Evolutionary conservation across 2,797 vertebrate genomes (phyloP), one percentile per base, ranked within the genome.

Genomic region (Trematomus bernacchii): DNA sequence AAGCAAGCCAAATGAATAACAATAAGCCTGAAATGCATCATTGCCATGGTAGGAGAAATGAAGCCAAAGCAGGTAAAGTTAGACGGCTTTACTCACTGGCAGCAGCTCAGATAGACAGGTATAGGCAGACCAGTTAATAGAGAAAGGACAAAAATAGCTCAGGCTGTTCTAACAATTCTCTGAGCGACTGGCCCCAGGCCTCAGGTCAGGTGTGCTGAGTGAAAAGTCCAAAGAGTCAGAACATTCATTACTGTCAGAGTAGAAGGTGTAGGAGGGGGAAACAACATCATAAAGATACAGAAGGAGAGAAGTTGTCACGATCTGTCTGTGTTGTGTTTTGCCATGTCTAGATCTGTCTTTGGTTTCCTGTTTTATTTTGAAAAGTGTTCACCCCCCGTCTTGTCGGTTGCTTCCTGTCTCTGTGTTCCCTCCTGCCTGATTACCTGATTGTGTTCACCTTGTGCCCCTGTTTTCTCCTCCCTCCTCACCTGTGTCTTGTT

Each of bases 1-100:
- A 79, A 27, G 66, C 40, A 54, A 61, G 77, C 65, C 71, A 77
- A 43, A 79, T 12, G 79, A 92, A 85, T 80, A 83, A 79, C 79
- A 88, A 86, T 79, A 76, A 82, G 68, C 18, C 43, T n/a, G 53
- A 75, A 60, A 52, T 62, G 66, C 12, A 66, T 64, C 12, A 50
- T 61, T 6, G 21, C 60, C 62, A 72, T 42, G 58, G 53, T 46
- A 37, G 40, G 52, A 66, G 55, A 74, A 48, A 47, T 59, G 10
- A 68, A 60, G 59, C 23, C 19, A 15, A 55, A 50, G 40, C 66
- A 61, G 73, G 47, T 75, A 5, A 50, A 79, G 48, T 54, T 23
- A 58, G 78, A 78, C 73, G 83, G 66, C 16, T 61, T 70, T 71
- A 47, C 52, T 19, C 23, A 3, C 44, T 23, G 52, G 9, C 53